These are phyloP conservation scores for Aphelenchoides avenae DNA, from an alignment of 1,140 invertebrate species.

Conservation along the genomic window DNA sequence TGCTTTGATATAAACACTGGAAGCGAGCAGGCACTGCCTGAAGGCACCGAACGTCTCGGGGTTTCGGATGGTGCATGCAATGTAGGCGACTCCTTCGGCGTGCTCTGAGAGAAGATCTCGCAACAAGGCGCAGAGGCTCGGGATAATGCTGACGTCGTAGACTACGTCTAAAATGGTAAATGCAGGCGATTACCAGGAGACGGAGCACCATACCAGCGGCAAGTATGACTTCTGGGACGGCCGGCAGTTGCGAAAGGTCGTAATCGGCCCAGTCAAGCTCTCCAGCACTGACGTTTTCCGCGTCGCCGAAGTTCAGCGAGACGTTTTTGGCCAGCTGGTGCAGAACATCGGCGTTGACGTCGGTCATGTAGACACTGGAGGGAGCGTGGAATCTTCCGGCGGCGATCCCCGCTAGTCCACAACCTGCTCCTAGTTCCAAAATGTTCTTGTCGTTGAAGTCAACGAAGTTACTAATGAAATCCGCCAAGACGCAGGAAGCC, in stretches of 20 bases:
- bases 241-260: neutral
- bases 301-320: constrained; percentile 15
- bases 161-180: constrained; percentile 29
- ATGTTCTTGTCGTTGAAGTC: constrained; percentile 13
- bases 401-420: constrained; percentile 31
- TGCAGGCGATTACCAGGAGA: constrained; percentile 4
- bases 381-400: constrained; percentile 1
- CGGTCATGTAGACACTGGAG: constrained; percentile 10
- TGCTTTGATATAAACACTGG: no score
- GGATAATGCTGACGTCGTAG: constrained; percentile 19
- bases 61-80: constrained; percentile 16
- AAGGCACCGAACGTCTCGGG: constrained; percentile 6
- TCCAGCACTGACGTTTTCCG: neutral
- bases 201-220: constrained; percentile 13
- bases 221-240: constrained; percentile 9
- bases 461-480: constrained; percentile 1
- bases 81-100: neutral
- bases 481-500: constrained; percentile 11
- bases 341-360: constrained; percentile 26
- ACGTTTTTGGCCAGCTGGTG: constrained; percentile 18
- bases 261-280: constrained; percentile 11
- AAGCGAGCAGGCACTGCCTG: no score
- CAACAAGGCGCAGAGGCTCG: constrained; percentile 9
- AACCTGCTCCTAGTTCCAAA: constrained; percentile 33
- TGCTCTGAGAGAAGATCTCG: neutral